Percentiles rank a stretch among this genome's conserved stretches.
Evolutionary conservation across 1,140 invertebrate species (phyloP).

Genomic region (Drosophila mojavensis): DNA sequence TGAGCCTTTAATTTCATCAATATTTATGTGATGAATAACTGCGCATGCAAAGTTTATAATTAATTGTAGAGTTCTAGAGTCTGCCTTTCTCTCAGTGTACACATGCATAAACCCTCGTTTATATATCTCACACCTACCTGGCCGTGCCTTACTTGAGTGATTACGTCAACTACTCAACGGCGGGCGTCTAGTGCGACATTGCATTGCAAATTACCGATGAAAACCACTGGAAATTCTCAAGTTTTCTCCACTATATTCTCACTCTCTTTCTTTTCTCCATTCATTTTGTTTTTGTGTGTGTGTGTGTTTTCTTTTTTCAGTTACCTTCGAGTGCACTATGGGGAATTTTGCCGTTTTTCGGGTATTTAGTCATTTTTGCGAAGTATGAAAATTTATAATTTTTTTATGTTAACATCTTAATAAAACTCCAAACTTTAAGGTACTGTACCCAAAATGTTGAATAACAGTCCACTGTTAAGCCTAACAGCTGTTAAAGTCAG

Average conservation of each 20-base stretch:
- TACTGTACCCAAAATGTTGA: too few species aligned
- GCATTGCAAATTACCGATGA: conserved; percentile 45
- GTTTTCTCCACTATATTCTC: not conserved
- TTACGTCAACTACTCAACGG: conserved; percentile 57
- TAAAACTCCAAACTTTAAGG: too few species aligned
- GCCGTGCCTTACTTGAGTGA: conserved; percentile 42
- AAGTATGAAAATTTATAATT: too few species aligned
- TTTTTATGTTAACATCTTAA: too few species aligned
- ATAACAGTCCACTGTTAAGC: too few species aligned
- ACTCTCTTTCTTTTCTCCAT: not conserved
- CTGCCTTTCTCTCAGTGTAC: conserved; percentile 5
- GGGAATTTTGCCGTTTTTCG: too few species aligned
- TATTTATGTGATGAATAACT: too few species aligned
- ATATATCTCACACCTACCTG: conserved; percentile 45
- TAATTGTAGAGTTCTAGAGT: too few species aligned
- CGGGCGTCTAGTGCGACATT: conserved; percentile 27
- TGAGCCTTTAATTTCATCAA: too few species aligned
- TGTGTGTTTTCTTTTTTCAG: conserved; percentile 5
- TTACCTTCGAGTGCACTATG: conserved; percentile 27
- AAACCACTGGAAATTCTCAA: conserved; percentile 54
- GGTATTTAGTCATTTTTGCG: too few species aligned
- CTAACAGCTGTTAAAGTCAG: too few species aligned
- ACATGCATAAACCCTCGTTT: conserved; percentile 21
- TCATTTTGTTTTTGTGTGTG: not conserved
- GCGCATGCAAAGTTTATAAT: too few species aligned